Evolutionary conservation across 2,797 vertebrate genomes (phyloP), one percentile per base, ranked within the genome.

Genomic region (Diplodus sargus): DNA sequence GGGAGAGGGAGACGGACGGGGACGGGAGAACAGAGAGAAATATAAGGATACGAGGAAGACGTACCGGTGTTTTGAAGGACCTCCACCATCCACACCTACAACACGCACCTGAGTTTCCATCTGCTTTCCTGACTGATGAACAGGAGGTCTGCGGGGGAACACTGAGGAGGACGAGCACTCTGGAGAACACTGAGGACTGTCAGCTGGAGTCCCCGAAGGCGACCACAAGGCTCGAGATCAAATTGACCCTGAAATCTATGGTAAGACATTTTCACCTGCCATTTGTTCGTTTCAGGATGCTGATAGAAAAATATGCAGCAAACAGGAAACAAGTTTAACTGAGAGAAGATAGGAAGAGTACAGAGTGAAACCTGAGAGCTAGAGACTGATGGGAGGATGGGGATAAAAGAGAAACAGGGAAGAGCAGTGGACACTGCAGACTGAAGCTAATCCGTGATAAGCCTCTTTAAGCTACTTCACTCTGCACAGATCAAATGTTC

Each of bases 381-480:
- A 42, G 49, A 45, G 70, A 45, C 3, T 25, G 53, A 12, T 64
- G 54, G 13, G 22, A 25, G 58, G 23, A 30, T 8, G 15, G 64
- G 54, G 34, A 65, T 70, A 30, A 59, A 69, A 73, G 61, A 66
- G 72, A 63, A 64, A 68, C 1, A 57, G 71, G 25, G 43, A 28
- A 58, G 79, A 83, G 86, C 77, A 39, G 81, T 61, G 71, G 77
- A 66, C 65, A 30, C 51, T 64, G 64, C 6, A 53, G 79, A 30
- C 68, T 28, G 73, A 34, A 69, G 78, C 59, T 90, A 89, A 93
- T 77, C 87, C 73, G 57, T 8, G 63, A 83, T 94, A 91, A 94
- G 84, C 91, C 87, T 86, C 88, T 93, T 89, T 87, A 85, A 91
- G 83, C 78, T 76, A 84, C 88, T 90, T 92, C 84, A 81, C 74